phyloP scores from a whole-genome alignment of 1,140 invertebrate species.

The Steinernema khuongi region DNA sequence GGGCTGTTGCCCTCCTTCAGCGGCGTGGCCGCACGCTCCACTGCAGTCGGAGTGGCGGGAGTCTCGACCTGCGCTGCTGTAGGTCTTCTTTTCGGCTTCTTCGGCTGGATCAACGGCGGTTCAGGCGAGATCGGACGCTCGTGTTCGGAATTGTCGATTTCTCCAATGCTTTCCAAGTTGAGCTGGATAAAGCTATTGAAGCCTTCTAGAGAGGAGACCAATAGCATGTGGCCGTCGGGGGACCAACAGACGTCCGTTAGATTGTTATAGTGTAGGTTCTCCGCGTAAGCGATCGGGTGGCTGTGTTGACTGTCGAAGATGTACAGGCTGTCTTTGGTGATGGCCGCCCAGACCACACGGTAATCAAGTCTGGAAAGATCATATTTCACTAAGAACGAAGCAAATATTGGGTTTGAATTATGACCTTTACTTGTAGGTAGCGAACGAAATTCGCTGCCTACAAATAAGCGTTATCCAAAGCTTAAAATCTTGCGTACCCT shows the following conservation, averaged over 20 bases:
- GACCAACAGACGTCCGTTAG: conserved; percentile 31
- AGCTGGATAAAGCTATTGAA: conserved; percentile 29
- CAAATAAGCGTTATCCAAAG: background rate
- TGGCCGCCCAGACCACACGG: conserved; percentile 28
- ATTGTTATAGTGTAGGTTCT: conserved; percentile 33
- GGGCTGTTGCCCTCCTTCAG: background rate
- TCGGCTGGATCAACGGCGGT: background rate
- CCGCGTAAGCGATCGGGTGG: conserved; percentile 25
- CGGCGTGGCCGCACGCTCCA: background rate
- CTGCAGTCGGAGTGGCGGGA: background rate
- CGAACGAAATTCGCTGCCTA: background rate
- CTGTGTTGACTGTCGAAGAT: conserved; percentile 37
- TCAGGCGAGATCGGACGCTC: background rate
- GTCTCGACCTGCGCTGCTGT: background rate
- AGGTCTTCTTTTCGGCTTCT: background rate
- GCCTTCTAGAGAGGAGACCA: conserved; percentile 36
- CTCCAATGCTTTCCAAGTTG: conserved; percentile 12
- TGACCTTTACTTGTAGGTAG: too few species aligned
- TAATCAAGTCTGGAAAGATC: conserved; percentile 29
- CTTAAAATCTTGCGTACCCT: background rate
- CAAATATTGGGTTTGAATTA: too few species aligned
- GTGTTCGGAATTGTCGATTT: background rate
- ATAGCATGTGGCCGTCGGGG: conserved; percentile 25
- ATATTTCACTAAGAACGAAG: too few species aligned
- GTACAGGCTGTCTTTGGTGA: conserved; percentile 27